Evolutionary conservation across 2,888 invertebrate genomes (phyloP).

Genomic region (Agrochola macilenta): DNA sequence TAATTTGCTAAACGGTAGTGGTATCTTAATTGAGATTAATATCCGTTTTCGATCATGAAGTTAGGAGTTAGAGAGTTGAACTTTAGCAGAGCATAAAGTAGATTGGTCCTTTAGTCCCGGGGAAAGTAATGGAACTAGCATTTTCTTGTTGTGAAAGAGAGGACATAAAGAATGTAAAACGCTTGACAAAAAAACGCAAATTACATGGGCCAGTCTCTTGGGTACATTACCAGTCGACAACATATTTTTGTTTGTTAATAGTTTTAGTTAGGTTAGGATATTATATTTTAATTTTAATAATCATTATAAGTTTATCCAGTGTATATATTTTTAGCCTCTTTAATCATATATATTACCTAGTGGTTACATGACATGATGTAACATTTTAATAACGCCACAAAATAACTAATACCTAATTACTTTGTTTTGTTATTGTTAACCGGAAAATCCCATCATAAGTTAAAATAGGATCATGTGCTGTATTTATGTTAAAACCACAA

Average conservation of each 20-base stretch:
- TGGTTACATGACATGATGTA: too few relatives aligned
- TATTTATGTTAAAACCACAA: conserved; percentile 32
- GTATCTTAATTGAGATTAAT: conserved; percentile 26
- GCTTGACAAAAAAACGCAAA: background rate
- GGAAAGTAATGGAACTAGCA: background rate
- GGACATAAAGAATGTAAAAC: background rate
- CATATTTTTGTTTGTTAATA: too few relatives aligned
- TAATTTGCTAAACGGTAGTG: conserved; percentile 36
- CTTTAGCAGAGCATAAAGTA: background rate
- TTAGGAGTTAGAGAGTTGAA: background rate
- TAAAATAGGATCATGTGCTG: conserved; percentile 25
- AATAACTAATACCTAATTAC: background rate
- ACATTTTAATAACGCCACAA: background rate
- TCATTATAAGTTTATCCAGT: too few relatives aligned
- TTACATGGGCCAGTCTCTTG: too few relatives aligned
- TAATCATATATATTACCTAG: too few relatives aligned
- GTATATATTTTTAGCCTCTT: too few relatives aligned
- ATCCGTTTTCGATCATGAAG: conserved; percentile 22
- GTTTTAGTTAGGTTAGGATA: too few relatives aligned
- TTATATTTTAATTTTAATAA: too few relatives aligned
- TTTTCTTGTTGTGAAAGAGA: background rate
- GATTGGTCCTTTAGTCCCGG: background rate
- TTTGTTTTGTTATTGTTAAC: background rate
- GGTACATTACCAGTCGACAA: too few relatives aligned
- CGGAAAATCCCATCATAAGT: conserved; percentile 17